A percentile compares a stretch with the other conserved stretches of the same genome.
Evolutionary conservation across 2,113 vertebrate species (phyloP).

Genomic region (Dascyllus trimaculatus): DNA sequence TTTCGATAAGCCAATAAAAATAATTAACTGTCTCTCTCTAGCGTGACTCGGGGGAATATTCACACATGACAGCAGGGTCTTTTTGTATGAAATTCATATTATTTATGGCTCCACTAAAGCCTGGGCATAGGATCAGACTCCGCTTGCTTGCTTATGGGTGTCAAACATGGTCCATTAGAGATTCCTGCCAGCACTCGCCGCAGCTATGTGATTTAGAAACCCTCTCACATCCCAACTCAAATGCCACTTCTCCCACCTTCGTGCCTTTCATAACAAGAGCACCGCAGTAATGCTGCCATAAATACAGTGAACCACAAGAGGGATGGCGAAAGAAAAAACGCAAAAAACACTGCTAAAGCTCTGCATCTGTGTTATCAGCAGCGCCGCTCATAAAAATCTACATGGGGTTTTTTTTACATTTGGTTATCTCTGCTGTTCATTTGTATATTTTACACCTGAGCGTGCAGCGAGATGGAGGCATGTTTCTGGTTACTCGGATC

Average conservation of each 20-base stretch:
- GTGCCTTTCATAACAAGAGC: constrained; percentile 28
- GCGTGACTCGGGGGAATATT: constrained; percentile 20
- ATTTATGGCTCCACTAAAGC: constrained; percentile 5
- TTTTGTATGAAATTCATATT: constrained; percentile 40
- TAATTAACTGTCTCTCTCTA: neutral
- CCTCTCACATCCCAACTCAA: constrained; percentile 24
- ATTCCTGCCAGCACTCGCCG: constrained; percentile 39
- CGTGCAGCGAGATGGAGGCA: constrained; percentile 23
- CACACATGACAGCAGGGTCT: constrained; percentile 21
- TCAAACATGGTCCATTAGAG: constrained; percentile 33
- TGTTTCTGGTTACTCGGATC: constrained; percentile 45
- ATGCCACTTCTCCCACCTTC: constrained; percentile 37
- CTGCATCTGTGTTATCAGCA: neutral
- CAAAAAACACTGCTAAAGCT: constrained; percentile 17
- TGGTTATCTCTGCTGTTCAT: constrained; percentile 45
- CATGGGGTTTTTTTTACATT: constrained; percentile 50
- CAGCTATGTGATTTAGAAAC: constrained; percentile 48
- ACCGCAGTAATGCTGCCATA: constrained; percentile 28
- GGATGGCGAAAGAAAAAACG: neutral
- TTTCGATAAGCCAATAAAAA: constrained; percentile 11
- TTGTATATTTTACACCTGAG: constrained; percentile 59
- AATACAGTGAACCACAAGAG: constrained; percentile 10
- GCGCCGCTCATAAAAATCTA: constrained; percentile 18
- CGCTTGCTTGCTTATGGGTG: constrained; percentile 6
- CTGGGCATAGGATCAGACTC: constrained; percentile 4